Conservation (phyloP, 2,888 invertebrate species). For the Hemithea aestivaria region DNA sequence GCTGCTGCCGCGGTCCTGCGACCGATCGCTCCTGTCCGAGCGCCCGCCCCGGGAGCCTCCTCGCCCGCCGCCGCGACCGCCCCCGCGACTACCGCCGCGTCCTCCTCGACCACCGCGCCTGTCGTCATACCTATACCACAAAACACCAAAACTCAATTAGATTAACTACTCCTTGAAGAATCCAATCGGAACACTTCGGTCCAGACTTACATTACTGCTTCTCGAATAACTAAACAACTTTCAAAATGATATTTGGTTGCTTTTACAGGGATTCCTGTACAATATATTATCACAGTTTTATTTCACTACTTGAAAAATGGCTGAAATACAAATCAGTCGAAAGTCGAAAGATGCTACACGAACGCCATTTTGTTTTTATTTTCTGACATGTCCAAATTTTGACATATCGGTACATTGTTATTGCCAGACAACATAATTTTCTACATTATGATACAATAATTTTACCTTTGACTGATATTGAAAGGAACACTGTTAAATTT, state of each 20-base stretch:
- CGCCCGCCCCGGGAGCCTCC: constrained; percentile 57
- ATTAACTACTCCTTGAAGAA: constrained; percentile 17
- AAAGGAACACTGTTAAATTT: too few species aligned
- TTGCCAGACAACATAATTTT: too few species aligned
- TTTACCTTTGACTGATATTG: too few species aligned
- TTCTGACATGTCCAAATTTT: constrained; percentile 5
- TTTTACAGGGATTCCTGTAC: constrained; percentile 7
- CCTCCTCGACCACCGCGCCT: constrained; percentile 73
- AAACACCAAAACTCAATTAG: constrained; percentile 7
- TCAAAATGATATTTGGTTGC: constrained; percentile 2
- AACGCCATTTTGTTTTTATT: constrained; percentile 41
- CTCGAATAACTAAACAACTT: constrained; percentile 7
- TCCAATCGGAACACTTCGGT: constrained; percentile 10
- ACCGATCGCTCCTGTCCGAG: constrained; percentile 55
- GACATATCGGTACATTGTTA: constrained; percentile 3
- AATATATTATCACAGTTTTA: constrained; percentile 11
- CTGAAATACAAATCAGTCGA: constrained; percentile 4
- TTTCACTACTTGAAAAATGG: constrained; percentile 2
- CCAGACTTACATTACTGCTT: constrained; percentile 48
- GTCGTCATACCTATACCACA: constrained; percentile 70
- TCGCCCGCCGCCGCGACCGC: constrained; percentile 55
- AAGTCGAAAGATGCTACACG: constrained; percentile 20
- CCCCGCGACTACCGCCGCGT: constrained; percentile 55
- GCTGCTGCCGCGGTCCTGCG: constrained; percentile 63
- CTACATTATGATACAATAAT: too few species aligned